phyloP scores from a whole-genome alignment of 2,888 invertebrate genomes.

The Amphimallon solstitiale region DNA sequence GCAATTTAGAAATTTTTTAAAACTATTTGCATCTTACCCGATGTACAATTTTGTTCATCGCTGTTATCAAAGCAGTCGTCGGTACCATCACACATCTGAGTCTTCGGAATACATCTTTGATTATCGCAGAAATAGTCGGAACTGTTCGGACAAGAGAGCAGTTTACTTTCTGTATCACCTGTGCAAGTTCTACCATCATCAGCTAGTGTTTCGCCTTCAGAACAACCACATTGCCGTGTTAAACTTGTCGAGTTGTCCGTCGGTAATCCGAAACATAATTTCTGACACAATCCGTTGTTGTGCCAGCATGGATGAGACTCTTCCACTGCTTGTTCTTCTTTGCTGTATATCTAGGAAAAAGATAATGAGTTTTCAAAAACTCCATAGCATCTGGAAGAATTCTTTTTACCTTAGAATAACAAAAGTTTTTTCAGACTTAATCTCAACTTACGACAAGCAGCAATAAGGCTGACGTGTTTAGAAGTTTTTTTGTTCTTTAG shows the following conservation, averaged over 20 bases:
- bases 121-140: slow-evolving; percentile 96
- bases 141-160: slow-evolving; percentile 88
- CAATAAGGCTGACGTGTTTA: too few relatives aligned
- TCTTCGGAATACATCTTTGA: slow-evolving; percentile 90
- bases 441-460: too few relatives aligned
- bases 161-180: slow-evolving; percentile 86
- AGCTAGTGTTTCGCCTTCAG: slow-evolving; percentile 87
- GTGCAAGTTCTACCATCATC: slow-evolving; percentile 79
- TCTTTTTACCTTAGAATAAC: too few relatives aligned
- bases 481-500: too few relatives aligned
- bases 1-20: too few relatives aligned
- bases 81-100: slow-evolving; percentile 96
- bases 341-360: slow-evolving; percentile 71
- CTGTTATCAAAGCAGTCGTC: slow-evolving; percentile 96
- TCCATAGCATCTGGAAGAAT: too few relatives aligned
- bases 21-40: too few relatives aligned
- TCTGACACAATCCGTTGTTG: slow-evolving; percentile 91
- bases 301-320: slow-evolving; percentile 82
- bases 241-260: slow-evolving; percentile 68
- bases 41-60: slow-evolving; percentile 95
- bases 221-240: slow-evolving; percentile 85
- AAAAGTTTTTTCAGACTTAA: too few relatives aligned
- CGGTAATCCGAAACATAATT: slow-evolving; percentile 93
- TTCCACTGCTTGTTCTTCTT: slow-evolving; percentile 76
- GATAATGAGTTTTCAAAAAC: slow-evolving; percentile 9